Conservation (phyloP, 1,140 invertebrate species). For the Ericerus pela region DNA sequence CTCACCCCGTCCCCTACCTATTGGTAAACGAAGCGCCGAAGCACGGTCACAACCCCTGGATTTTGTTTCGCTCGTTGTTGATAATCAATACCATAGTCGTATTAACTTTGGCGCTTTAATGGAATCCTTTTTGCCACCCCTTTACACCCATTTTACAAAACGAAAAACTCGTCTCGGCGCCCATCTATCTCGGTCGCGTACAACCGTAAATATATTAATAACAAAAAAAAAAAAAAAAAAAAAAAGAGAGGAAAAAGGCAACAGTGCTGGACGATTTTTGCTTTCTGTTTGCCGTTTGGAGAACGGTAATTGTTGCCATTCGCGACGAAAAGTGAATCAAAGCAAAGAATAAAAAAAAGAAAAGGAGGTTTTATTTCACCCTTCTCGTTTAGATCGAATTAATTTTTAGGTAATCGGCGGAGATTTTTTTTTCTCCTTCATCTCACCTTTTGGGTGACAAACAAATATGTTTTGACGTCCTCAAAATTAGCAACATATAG, state of each 20-base stretch:
- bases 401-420: too few relatives aligned
- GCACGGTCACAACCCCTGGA: slow-evolving; percentile 9
- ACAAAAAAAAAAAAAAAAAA: too few relatives aligned
- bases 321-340: too few relatives aligned
- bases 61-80: slow-evolving; percentile 11
- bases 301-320: too few relatives aligned
- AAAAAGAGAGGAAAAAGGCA: slow-evolving; percentile 13
- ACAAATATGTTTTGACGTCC: too few relatives aligned
- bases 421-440: too few relatives aligned
- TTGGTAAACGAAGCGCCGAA: slow-evolving; percentile 8
- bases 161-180: slow-evolving; percentile 15
- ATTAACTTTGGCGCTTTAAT: slow-evolving; percentile 11
- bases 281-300: slow-evolving; percentile 6
- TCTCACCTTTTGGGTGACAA: too few relatives aligned
- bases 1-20: too few relatives aligned
- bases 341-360: too few relatives aligned
- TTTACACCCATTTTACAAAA: slow-evolving; percentile 7
- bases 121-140: slow-evolving; percentile 10
- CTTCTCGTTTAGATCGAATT: too few relatives aligned
- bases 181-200: slow-evolving; percentile 13
- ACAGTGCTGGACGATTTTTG: slow-evolving; percentile 9
- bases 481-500: too few relatives aligned
- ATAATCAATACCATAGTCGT: slow-evolving; percentile 10
- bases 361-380: too few relatives aligned
- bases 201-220: slow-evolving; percentile 13